A percentile compares a stretch with the other conserved stretches of the same genome.
These are phyloP conservation scores for Semibalanus balanoides DNA, from an alignment of 1,140 invertebrate species.

Conservation along the genomic window DNA sequence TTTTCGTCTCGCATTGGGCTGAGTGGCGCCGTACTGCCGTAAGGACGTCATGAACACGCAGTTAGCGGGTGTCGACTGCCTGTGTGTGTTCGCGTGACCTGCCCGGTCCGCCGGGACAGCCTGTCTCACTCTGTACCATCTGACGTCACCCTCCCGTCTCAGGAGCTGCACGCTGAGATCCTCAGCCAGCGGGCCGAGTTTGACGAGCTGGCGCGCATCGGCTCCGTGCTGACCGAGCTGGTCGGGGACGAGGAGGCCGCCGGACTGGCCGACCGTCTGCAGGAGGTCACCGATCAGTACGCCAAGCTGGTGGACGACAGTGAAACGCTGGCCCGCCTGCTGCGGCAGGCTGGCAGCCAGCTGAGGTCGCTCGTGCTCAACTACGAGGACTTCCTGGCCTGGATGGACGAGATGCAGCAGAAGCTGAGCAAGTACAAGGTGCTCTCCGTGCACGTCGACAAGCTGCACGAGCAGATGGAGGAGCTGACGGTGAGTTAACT, in stretches of 20 bases:
- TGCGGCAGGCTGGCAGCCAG: conserved; percentile 66
- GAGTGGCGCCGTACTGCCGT: too few species aligned
- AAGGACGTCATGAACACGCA: too few species aligned
- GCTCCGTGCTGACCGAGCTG: conserved; percentile 67
- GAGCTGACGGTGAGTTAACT: conserved; percentile 46
- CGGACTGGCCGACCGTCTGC: conserved; percentile 64
- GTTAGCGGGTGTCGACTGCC: too few species aligned
- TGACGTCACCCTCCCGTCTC: too few species aligned
- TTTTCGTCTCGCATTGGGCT: too few species aligned
- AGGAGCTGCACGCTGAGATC: conserved; percentile 64
- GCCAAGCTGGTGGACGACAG: conserved; percentile 69
- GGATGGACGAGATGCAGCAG: conserved; percentile 85
- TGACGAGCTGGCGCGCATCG: conserved; percentile 72
- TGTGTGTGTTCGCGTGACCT: too few species aligned
- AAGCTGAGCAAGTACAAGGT: conserved; percentile 61
- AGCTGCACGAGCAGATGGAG: conserved; percentile 79
- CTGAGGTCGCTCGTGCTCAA: conserved; percentile 73
- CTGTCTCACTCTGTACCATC: too few species aligned
- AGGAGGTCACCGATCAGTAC: conserved; percentile 69
- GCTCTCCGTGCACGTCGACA: conserved; percentile 76
- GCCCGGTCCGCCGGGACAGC: too few species aligned
- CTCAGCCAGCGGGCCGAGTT: conserved; percentile 69
- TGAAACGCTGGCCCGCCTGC: conserved; percentile 56
- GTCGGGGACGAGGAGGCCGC: conserved; percentile 89
- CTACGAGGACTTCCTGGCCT: conserved; percentile 78